Evolutionary conservation across 2,797 vertebrate genomes (phyloP).

Genomic region (Pipistrellus pygmaeus): DNA sequence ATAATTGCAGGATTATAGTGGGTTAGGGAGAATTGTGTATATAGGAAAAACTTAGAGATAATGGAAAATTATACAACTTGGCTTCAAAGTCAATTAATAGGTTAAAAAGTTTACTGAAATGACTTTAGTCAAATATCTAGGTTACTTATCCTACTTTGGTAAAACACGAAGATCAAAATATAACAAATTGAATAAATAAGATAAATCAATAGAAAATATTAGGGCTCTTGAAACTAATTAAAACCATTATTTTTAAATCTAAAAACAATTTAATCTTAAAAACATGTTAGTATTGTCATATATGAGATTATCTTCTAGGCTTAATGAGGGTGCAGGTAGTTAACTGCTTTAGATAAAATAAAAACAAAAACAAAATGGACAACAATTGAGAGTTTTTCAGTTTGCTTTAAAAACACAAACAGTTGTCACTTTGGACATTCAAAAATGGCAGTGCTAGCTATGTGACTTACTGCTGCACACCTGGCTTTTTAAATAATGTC

Average conservation of each 20-base stretch:
- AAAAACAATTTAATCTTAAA: conserved; percentile 22
- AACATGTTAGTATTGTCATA: not conserved
- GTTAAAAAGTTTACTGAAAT: not conserved
- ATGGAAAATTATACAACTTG: not conserved
- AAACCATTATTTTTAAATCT: conserved; percentile 10
- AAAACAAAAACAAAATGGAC: conserved; percentile 46
- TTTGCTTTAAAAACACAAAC: not conserved
- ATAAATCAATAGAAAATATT: conserved; percentile 29
- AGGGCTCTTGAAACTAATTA: not conserved
- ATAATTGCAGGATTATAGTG: not conserved
- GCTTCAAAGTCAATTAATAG: not conserved
- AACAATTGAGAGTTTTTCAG: not conserved
- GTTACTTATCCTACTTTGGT: not conserved
- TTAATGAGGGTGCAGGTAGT: not conserved
- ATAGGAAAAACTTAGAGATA: not conserved
- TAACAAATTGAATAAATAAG: not conserved
- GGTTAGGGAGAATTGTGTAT: not conserved
- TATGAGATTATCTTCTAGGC: not conserved
- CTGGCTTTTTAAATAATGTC: not conserved
- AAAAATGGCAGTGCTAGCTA: not conserved
- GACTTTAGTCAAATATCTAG: not conserved
- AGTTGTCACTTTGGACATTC: not conserved
- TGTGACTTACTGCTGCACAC: not conserved
- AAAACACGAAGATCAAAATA: conserved; percentile 23
- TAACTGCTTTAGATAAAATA: conserved; percentile 35